Conservation (phyloP, 2,113 vertebrate species). For the Mustelus asterias region DNA sequence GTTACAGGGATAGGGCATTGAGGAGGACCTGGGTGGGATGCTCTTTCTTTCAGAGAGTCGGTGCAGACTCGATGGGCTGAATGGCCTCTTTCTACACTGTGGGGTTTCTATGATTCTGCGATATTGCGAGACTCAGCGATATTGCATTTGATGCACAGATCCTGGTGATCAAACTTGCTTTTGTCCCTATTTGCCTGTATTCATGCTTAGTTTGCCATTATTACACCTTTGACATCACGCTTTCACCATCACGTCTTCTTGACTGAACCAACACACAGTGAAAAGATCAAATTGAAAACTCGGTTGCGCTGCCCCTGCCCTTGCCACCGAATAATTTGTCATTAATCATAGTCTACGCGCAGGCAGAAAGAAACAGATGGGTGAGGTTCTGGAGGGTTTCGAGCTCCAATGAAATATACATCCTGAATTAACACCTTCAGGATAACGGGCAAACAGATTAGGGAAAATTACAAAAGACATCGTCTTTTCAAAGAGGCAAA, state of each 20-base stretch:
- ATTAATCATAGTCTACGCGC: neutral
- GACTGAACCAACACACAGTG: neutral
- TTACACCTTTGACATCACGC: neutral
- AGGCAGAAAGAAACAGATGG: neutral
- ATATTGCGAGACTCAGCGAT: neutral
- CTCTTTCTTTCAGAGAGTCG: too few relatives aligned
- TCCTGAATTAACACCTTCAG: neutral
- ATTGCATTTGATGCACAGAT: neutral
- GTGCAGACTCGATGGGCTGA: too few relatives aligned
- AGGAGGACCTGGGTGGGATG: too few relatives aligned
- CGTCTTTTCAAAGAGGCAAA: neutral
- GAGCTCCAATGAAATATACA: neutral
- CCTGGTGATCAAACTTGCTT: too few relatives aligned
- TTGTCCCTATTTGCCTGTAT: neutral
- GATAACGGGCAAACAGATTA: conserved; percentile 6
- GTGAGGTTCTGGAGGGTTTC: neutral
- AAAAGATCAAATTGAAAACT: neutral
- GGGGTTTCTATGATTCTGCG: too few relatives aligned
- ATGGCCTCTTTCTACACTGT: too few relatives aligned
- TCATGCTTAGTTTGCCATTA: neutral
- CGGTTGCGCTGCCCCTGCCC: neutral
- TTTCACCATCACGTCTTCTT: neutral
- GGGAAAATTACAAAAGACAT: neutral
- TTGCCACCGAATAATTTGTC: neutral
- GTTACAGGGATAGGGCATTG: too few relatives aligned